Conservation (phyloP, 2,113 vertebrate genomes). For the Sula dactylatra region DNA sequence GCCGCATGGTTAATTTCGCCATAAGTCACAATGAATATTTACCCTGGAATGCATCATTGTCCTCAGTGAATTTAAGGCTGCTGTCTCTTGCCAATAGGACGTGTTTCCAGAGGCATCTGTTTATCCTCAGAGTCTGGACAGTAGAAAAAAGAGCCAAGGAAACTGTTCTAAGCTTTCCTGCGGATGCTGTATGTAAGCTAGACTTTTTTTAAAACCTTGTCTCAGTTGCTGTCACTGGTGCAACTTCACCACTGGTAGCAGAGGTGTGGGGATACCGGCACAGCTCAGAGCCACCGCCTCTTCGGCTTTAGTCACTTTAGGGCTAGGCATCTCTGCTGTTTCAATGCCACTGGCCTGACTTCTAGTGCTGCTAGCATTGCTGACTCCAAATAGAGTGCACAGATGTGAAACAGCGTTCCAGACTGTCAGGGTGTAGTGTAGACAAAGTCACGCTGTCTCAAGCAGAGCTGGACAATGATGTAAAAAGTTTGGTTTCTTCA, state of each 20-base stretch:
- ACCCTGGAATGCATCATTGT: constrained; percentile 48
- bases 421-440: background rate
- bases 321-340: background rate
- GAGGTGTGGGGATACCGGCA: background rate
- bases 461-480: background rate
- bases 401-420: background rate
- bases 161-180: background rate
- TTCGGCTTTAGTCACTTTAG: background rate
- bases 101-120: background rate
- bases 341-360: background rate
- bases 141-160: background rate
- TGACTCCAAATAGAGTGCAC: background rate
- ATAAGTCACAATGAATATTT: constrained; percentile 40
- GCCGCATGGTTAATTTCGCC: background rate
- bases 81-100: background rate
- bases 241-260: background rate
- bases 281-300: background rate
- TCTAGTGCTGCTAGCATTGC: background rate
- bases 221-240: background rate
- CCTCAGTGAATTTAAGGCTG: constrained; percentile 31
- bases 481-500: background rate
- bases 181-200: background rate
- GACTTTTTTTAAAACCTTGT: background rate
- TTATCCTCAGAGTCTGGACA: constrained; percentile 10
- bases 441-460: background rate